Percentiles rank a stretch among this genome's conserved stretches.
phyloP scores from a whole-genome alignment of 2,888 invertebrate species.

The Scaptomyza parva region DNA sequence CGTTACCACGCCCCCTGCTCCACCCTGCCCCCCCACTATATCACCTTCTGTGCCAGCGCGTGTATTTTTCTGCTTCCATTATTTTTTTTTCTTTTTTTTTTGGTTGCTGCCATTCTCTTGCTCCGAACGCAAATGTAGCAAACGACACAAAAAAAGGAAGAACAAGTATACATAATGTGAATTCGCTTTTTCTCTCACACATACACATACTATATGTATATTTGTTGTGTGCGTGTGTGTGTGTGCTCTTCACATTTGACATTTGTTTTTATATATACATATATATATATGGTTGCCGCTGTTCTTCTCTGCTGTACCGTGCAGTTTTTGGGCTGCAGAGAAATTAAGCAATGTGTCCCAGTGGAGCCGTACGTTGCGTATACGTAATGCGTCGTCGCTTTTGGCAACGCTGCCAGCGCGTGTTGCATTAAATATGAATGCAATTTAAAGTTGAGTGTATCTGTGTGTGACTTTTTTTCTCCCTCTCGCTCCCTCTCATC shows the following conservation, averaged over 20 bases:
- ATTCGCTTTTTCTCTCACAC: slow-evolving; percentile 26
- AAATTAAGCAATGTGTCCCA: slow-evolving; percentile 78
- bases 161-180: slow-evolving; percentile 49
- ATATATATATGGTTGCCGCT: slow-evolving; percentile 43
- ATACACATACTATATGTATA: background rate
- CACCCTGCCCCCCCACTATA: slow-evolving; percentile 20
- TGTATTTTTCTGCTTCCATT: background rate
- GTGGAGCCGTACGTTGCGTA: slow-evolving; percentile 73
- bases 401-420: slow-evolving; percentile 50
- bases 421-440: slow-evolving; percentile 81
- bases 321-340: slow-evolving; percentile 53
- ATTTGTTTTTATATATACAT: slow-evolving; percentile 54
- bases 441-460: slow-evolving; percentile 69
- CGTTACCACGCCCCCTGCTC: slow-evolving; percentile 60
- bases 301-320: slow-evolving; percentile 31
- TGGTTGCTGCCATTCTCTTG: slow-evolving; percentile 8
- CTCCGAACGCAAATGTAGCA: slow-evolving; percentile 53
- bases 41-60: slow-evolving; percentile 6
- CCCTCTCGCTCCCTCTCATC: slow-evolving; percentile 31
- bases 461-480: slow-evolving; percentile 8
- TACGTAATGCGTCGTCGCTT: slow-evolving; percentile 72
- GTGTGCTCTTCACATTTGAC: slow-evolving; percentile 65
- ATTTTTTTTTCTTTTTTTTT: slow-evolving; percentile 1
- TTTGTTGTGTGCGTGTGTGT: slow-evolving; percentile 24
- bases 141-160: slow-evolving; percentile 20